A percentile compares a stretch with the other conserved stretches of the same genome.
These are phyloP conservation scores for Teleiodes luculella DNA, from an alignment of 2,888 invertebrate species.

Conservation along the genomic window DNA sequence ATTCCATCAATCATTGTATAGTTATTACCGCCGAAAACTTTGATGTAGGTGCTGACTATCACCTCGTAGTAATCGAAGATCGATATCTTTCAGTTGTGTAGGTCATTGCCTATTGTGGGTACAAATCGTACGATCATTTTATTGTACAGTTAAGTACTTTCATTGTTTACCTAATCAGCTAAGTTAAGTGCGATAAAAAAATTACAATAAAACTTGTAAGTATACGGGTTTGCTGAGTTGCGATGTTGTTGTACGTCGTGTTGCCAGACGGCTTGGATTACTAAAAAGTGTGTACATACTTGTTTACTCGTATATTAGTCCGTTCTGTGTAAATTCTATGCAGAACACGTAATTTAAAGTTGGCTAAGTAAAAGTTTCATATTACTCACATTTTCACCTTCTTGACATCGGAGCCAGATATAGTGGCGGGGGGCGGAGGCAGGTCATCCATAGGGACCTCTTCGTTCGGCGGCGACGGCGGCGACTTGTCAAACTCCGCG, in stretches of 20 bases:
- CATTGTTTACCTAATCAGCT: too few relatives aligned
- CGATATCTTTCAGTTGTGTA: neutral
- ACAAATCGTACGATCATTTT: too few relatives aligned
- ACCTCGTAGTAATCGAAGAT: neutral
- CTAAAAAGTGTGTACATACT: neutral
- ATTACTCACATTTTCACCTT: constrained; percentile 71
- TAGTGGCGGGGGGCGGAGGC: constrained; percentile 81
- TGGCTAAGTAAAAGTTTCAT: neutral
- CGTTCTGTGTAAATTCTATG: too few relatives aligned
- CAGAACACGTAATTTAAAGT: too few relatives aligned
- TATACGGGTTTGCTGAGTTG: too few relatives aligned
- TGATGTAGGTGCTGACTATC: neutral
- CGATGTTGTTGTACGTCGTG: too few relatives aligned
- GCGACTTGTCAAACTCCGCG: constrained; percentile 84
- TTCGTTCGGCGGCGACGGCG: constrained; percentile 81
- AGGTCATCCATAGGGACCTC: constrained; percentile 82
- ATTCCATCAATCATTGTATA: neutral
- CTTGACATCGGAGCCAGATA: constrained; percentile 77
- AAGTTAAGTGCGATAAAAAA: too few relatives aligned
- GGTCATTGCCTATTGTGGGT: neutral
- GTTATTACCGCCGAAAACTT: neutral
- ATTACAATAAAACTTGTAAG: too few relatives aligned
- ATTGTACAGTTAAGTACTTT: too few relatives aligned
- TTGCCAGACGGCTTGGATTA: neutral
- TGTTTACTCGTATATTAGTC: too few relatives aligned